Evolutionary conservation across 2,888 invertebrate species (phyloP).

Genomic region (Aquatica leii): DNA sequence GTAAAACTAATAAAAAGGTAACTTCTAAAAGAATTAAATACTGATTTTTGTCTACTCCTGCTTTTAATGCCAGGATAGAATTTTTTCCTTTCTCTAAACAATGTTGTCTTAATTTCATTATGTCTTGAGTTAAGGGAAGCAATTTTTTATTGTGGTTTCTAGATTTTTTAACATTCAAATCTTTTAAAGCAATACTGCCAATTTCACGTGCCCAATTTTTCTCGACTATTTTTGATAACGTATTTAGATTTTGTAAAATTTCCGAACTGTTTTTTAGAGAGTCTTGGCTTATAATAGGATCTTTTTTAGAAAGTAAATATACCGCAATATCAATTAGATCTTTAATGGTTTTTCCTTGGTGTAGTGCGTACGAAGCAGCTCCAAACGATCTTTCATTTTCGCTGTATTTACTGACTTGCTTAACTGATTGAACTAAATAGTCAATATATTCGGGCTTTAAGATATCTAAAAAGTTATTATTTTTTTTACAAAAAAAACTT

Average conservation of each 20-base stretch:
- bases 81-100: no score
- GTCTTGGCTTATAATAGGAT: background rate
- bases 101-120: background rate
- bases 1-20: constrained; percentile 13
- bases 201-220: background rate
- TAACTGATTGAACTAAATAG: constrained; percentile 2
- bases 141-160: background rate
- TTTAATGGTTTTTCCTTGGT: no score
- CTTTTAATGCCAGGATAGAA: no score
- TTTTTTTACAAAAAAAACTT: no score
- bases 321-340: background rate
- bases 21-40: no score
- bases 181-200: background rate
- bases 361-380: background rate
- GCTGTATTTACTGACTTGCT: background rate
- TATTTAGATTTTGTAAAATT: no score
- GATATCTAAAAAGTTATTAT: no score
- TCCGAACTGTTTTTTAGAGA: no score
- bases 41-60: no score
- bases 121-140: background rate
- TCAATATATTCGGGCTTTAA: constrained; percentile 7
- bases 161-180: constrained; percentile 1
- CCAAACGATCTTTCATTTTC: background rate
- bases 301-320: background rate
- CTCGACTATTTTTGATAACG: background rate